These are phyloP conservation scores for Ctenomys sociabilis DNA, from an alignment of 2,113 vertebrate species.

Conservation along the genomic window DNA sequence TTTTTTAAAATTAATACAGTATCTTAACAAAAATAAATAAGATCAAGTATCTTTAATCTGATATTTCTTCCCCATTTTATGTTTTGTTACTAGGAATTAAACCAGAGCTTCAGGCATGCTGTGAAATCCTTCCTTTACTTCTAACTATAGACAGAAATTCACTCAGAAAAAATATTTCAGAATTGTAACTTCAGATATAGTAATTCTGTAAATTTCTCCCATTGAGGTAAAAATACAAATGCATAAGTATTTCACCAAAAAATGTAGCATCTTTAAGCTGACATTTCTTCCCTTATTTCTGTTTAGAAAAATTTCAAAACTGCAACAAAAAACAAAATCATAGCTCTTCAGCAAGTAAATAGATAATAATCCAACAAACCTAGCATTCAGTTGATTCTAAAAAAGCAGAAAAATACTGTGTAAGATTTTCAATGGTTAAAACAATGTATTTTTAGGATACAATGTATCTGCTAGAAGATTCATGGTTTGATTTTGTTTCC, in stretches of 20 bases:
- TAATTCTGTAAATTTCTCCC: conserved; percentile 11
- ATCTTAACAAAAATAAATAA: background rate
- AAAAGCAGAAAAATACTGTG: conserved; percentile 34
- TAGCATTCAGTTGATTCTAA: background rate
- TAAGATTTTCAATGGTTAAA: conserved; percentile 48
- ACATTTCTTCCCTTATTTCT: background rate
- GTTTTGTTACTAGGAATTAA: background rate
- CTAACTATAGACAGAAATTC: background rate
- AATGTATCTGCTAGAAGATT: conserved; percentile 53
- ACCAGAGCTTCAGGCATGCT: background rate
- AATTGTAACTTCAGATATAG: background rate
- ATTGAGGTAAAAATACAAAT: background rate
- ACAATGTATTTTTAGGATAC: conserved; percentile 55
- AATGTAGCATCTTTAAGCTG: conserved; percentile 37
- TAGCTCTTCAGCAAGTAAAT: conserved; percentile 1
- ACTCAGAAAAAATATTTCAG: conserved; percentile 10
- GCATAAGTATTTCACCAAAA: conserved; percentile 28
- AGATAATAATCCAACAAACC: conserved; percentile 60
- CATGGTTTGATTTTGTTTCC: background rate
- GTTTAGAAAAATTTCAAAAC: conserved; percentile 28
- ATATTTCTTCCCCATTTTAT: background rate
- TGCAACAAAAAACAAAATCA: conserved; percentile 1
- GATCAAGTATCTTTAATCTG: conserved; percentile 25
- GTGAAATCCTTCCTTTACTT: background rate
- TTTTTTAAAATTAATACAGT: background rate